phyloP scores from a whole-genome alignment of 2,113 vertebrate genomes.

The Anser brachyrhynchus region DNA sequence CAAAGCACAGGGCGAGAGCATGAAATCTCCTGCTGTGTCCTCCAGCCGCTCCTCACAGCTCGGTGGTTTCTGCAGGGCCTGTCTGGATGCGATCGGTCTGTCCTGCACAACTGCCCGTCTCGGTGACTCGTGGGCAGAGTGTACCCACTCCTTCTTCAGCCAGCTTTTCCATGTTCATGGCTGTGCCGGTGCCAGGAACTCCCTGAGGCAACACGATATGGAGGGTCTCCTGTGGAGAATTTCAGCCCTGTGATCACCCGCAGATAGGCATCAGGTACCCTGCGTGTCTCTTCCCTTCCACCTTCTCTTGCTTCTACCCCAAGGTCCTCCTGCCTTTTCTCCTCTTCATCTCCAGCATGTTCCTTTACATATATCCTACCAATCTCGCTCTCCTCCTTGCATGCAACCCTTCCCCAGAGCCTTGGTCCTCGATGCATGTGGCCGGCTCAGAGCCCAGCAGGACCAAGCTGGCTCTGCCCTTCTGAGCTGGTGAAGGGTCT shows the following conservation, averaged over 20 bases:
- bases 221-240: not conserved
- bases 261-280: not conserved
- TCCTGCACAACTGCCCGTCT: not conserved
- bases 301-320: not conserved
- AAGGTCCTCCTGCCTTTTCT: not conserved
- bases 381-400: not conserved
- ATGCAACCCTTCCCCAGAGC: not conserved
- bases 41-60: not conserved
- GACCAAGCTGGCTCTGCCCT: not conserved
- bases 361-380: not conserved
- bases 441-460: not conserved
- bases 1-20: not conserved
- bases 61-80: not conserved
- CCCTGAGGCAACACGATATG: fast-evolving
- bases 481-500: not conserved
- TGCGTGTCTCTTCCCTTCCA: not conserved
- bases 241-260: not conserved
- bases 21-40: not conserved
- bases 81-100: not conserved
- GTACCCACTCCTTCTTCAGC: not conserved
- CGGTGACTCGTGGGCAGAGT: fast-evolving
- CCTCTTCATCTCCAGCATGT: not conserved
- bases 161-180: not conserved
- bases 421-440: not conserved
- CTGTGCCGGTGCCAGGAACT: not conserved